Percentiles rank a stretch among this genome's conserved stretches.
Evolutionary conservation across 1,140 invertebrate species (phyloP).

Genomic region (Leptoteleia sp.): DNA sequence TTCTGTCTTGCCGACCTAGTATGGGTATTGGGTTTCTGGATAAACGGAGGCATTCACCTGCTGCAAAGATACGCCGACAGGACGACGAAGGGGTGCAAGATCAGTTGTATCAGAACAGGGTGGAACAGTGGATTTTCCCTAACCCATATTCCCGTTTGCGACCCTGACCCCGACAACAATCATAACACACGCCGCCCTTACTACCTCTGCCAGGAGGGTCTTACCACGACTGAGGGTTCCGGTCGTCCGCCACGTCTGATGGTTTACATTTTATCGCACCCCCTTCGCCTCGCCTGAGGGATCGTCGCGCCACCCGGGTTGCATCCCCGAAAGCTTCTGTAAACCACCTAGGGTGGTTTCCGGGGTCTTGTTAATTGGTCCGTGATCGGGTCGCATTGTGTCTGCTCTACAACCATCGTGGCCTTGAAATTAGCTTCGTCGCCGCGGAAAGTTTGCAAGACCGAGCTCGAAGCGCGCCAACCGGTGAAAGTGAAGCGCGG

Average conservation of each 20-base stretch:
- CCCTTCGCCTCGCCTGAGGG: conserved; percentile 61
- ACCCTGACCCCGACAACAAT: conserved; percentile 70
- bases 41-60: conserved; percentile 50
- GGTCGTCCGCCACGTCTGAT: conserved; percentile 53
- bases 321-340: conserved; percentile 55
- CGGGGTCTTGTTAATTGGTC: conserved; percentile 51
- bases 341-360: conserved; percentile 37
- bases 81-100: conserved; percentile 44
- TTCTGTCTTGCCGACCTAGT: not conserved
- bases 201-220: conserved; percentile 68
- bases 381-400: conserved; percentile 28
- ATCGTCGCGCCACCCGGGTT: conserved; percentile 33
- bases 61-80: conserved; percentile 44
- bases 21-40: conserved; percentile 26
- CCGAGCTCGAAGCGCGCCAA: too few relatives aligned
- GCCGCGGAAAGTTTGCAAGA: too few relatives aligned
- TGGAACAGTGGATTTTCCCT: conserved; percentile 63
- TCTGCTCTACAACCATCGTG: not conserved
- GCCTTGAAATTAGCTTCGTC: too few relatives aligned
- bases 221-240: conserved; percentile 66
- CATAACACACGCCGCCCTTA: conserved; percentile 69
- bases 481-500: not conserved
- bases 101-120: conserved; percentile 62
- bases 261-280: conserved; percentile 68
- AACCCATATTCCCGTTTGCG: conserved; percentile 65